Evolutionary conservation across 2,113 vertebrate species (phyloP).

Genomic region (Hippoglossus stenolepis): DNA sequence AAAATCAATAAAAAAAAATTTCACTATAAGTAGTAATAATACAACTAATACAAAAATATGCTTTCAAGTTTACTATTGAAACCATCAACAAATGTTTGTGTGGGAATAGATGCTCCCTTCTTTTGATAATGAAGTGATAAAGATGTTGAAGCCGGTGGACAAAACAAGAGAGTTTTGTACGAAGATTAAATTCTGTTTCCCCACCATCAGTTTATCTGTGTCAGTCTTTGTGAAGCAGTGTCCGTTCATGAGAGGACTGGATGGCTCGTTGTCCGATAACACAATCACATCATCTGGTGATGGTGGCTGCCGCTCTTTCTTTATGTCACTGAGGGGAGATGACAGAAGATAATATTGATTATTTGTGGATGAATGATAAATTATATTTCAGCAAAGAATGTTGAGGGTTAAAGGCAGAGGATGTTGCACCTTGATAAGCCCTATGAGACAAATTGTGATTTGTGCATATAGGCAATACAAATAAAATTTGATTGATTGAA

Average conservation of each 20-base stretch:
- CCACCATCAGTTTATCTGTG: constrained; percentile 92
- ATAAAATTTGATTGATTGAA: neutral
- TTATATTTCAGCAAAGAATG: neutral
- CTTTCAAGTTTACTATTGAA: neutral
- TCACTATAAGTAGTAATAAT: neutral
- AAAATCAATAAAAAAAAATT: neutral
- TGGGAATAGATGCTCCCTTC: neutral
- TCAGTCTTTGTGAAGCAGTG: constrained; percentile 87
- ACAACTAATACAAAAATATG: neutral
- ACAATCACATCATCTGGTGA: constrained; percentile 96
- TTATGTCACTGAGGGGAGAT: constrained; percentile 84
- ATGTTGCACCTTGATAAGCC: too few species aligned
- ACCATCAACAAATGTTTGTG: neutral
- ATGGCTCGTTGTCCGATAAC: constrained; percentile 93
- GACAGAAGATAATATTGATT: neutral
- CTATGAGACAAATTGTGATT: too few species aligned
- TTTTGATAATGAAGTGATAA: neutral
- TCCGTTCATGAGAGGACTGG: constrained; percentile 92
- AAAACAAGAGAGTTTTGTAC: neutral
- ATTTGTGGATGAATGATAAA: neutral
- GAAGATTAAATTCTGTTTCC: constrained; percentile 8
- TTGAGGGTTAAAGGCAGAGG: too few species aligned
- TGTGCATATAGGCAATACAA: neutral
- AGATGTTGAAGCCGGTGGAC: neutral
- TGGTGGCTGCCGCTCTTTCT: constrained; percentile 86